Percentiles rank a stretch among this genome's conserved stretches.
Conservation (phyloP, 1,140 invertebrate genomes). For the Cataglyphis hispanica region DNA sequence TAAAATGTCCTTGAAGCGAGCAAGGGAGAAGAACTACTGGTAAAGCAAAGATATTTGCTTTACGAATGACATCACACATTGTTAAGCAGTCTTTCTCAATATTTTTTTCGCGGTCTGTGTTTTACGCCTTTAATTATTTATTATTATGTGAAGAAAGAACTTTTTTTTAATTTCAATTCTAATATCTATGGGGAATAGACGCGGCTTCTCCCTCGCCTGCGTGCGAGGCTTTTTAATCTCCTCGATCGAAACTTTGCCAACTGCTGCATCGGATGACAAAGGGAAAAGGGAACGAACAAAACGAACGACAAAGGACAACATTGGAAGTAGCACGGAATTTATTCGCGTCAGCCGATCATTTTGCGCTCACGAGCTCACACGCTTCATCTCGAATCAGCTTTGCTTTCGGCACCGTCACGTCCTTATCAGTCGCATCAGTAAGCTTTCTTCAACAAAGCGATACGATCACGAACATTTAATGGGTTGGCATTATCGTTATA, state of each 20-base stretch:
- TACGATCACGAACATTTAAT: slow-evolving; percentile 14
- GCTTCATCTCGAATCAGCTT: slow-evolving; percentile 40
- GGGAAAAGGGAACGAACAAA: slow-evolving; percentile 38
- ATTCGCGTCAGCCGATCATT: slow-evolving; percentile 18
- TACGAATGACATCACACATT: background rate
- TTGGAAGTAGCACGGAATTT: slow-evolving; percentile 52
- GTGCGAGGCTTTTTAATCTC: background rate
- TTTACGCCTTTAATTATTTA: slow-evolving; percentile 27
- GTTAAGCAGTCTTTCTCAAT: slow-evolving; percentile 1
- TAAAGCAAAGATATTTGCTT: background rate
- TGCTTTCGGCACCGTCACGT: slow-evolving; percentile 48
- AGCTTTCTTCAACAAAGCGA: slow-evolving; percentile 24
- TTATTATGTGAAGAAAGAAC: too few relatives aligned
- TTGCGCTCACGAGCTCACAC: background rate
- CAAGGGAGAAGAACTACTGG: background rate
- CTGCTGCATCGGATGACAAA: slow-evolving; percentile 53
- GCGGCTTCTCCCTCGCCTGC: background rate
- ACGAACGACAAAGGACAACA: slow-evolving; percentile 47
- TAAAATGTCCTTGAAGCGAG: slow-evolving; percentile 15
- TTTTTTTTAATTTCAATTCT: too few relatives aligned
- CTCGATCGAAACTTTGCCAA: slow-evolving; percentile 37
- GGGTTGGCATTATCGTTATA: slow-evolving; percentile 6
- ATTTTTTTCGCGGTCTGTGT: background rate
- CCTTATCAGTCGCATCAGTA: background rate
- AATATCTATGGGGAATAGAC: background rate